Evolutionary conservation across 2,888 invertebrate genomes (phyloP), one percentile per base, ranked within the genome.

Genomic region (Apotomis capreana): DNA sequence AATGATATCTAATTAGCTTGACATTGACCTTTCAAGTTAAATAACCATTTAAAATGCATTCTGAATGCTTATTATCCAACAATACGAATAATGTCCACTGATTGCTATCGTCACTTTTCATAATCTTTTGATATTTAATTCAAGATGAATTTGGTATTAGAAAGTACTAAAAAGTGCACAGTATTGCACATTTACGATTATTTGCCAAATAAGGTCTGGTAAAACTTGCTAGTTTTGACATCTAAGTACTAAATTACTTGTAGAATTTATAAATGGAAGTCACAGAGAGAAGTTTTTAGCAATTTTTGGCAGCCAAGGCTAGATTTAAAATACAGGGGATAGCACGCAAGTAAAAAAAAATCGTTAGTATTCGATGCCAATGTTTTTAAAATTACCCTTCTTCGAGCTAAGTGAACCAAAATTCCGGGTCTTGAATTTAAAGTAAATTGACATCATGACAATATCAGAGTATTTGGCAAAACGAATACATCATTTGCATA

Each of bases 11-110:
- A 70, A 58, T 68, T 63, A 68, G 15, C 9, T 10, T 58, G 68
- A 63, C 72, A 15, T 68, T 72, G 72, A 72, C 58, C 72, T 72
- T 72, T 62, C n/a, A 44, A 57, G 15, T 62, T 58, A 62, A 72
- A 59, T n/a, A 62, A 57, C 57, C 44, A 44, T 26, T 68, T 52
- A 52, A 62, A 44, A 72, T 58, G 44, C 62, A 58, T 57, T 60
- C 13, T 52, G 49, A 63, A 63, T 70, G 37, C 40, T 54, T 60
- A 36, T 60, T 59, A 52, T 58, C 4, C 58, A 36, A 64, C 26
- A 46, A 57, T 15, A 13, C 57, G 40, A 40, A 6, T 40, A 6
- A 40, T 58, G 57, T 46, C 44, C 54, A 15, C 36, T 67, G 49
- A 58, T 49, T 58, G 49, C n/a, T 67, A 67, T 58, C 44, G 36